phyloP scores from a whole-genome alignment of 1,140 invertebrate species.

The Apis dorsata region DNA sequence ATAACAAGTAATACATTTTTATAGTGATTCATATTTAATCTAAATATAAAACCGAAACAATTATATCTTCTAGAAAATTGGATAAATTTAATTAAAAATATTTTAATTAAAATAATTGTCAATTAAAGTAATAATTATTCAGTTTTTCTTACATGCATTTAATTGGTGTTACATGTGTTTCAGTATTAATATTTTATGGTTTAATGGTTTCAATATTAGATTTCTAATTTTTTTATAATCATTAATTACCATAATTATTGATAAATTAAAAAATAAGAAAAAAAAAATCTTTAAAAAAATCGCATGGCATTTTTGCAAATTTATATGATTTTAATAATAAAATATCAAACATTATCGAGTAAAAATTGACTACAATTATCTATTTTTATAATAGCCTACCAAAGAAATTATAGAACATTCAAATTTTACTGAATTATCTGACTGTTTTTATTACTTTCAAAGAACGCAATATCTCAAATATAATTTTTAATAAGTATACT shows the following conservation, averaged over 20 bases:
- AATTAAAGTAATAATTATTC: background rate
- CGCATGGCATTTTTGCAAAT: conserved; percentile 34
- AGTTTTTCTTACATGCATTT: background rate
- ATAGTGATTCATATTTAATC: background rate
- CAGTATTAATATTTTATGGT: too few species aligned
- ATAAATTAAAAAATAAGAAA: background rate
- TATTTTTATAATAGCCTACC: conserved; percentile 19
- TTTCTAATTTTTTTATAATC: background rate
- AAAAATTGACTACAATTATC: conserved; percentile 34
- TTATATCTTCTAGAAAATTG: background rate
- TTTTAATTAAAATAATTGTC: conserved; percentile 5
- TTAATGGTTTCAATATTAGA: background rate
- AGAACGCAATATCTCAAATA: conserved; percentile 22
- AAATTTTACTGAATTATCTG: background rate
- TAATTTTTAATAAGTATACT: conserved; percentile 34
- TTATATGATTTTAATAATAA: background rate
- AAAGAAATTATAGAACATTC: conserved; percentile 15
- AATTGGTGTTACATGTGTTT: too few species aligned
- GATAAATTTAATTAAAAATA: background rate
- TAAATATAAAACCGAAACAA: background rate
- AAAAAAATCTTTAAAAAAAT: background rate
- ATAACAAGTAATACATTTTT: background rate
- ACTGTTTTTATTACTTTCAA: background rate
- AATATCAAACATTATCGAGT: conserved; percentile 16
- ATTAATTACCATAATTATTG: background rate